Conservation (phyloP, 2,113 vertebrate species). For the Aleadryas rufinucha region DNA sequence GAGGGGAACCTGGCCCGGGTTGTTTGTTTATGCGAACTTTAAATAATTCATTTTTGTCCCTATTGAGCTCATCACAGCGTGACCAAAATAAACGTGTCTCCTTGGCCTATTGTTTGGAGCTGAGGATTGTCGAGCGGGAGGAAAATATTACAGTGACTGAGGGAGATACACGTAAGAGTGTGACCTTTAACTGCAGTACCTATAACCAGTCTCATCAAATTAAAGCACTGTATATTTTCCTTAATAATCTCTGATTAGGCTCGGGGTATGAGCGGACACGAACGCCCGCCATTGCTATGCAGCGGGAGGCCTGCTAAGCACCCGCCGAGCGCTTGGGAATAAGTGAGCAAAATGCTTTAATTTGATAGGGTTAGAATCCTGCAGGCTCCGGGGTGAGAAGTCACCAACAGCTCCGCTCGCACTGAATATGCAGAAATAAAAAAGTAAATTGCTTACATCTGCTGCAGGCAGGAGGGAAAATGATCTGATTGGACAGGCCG, state of each 20-base stretch:
- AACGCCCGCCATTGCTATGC: slow-evolving; percentile 94
- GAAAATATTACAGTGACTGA: slow-evolving; percentile 77
- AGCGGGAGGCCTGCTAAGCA: slow-evolving; percentile 94
- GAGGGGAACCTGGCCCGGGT: slow-evolving; percentile 57
- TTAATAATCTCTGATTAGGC: slow-evolving; percentile 99
- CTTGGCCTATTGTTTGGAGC: slow-evolving; percentile 94
- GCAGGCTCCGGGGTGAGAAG: slow-evolving; percentile 95
- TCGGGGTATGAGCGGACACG: slow-evolving; percentile 94
- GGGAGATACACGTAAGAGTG: slow-evolving; percentile 91
- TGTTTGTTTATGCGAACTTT: slow-evolving; percentile 79
- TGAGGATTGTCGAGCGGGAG: slow-evolving; percentile 68
- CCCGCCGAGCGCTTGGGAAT: slow-evolving; percentile 95
- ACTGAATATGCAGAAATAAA: slow-evolving; percentile 99
- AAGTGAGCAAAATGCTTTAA: slow-evolving; percentile 99
- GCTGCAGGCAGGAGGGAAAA: slow-evolving; percentile 90
- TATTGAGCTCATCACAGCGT: slow-evolving; percentile 69
- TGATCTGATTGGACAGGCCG: slow-evolving; percentile 93
- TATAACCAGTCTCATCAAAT: slow-evolving; percentile 99
- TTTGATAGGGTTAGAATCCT: slow-evolving; percentile 99
- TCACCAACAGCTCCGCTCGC: slow-evolving; percentile 92
- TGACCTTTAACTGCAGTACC: slow-evolving; percentile 98
- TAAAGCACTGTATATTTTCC: slow-evolving; percentile 99
- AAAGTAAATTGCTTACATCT: slow-evolving; percentile 99
- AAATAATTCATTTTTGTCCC: slow-evolving; percentile 80
- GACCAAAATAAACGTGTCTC: slow-evolving; percentile 85